Evolutionary conservation across 2,113 vertebrate genomes (phyloP).

Genomic region (Conger conger): DNA sequence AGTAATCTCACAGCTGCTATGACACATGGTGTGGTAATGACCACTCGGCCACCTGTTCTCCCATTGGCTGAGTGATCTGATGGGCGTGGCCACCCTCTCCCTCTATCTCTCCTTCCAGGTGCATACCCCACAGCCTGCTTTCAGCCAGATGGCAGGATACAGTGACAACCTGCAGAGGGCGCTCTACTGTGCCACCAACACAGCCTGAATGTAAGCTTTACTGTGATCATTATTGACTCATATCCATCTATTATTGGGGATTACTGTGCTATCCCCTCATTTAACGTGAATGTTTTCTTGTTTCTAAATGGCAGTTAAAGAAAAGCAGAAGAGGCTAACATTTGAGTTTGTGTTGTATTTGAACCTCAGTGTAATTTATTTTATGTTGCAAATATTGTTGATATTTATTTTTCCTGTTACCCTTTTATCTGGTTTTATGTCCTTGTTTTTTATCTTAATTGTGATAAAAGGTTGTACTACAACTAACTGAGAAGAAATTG

Average conservation of each 20-base stretch:
- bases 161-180: conserved; percentile 83
- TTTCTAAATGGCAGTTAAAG: neutral
- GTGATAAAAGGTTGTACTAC: too few species aligned
- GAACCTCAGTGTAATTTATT: neutral
- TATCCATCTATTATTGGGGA: neutral
- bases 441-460: too few species aligned
- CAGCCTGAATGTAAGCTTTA: conserved; percentile 81
- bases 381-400: neutral
- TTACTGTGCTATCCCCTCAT: neutral
- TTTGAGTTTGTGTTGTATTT: neutral
- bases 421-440: too few species aligned
- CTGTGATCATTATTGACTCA: neutral
- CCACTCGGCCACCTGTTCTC: neutral
- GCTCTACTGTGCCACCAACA: conserved; percentile 85
- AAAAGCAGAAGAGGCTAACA: neutral
- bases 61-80: conserved; percentile 3
- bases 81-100: neutral
- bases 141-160: conserved; percentile 91
- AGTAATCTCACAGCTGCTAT: too few species aligned
- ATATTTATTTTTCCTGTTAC: too few species aligned
- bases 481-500: neutral
- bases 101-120: conserved; percentile 70
- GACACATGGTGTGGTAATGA: neutral
- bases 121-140: conserved; percentile 90
- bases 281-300: neutral